Evolutionary conservation across 2,797 vertebrate genomes (phyloP).

Genomic region (Bradypodion pumilum): DNA sequence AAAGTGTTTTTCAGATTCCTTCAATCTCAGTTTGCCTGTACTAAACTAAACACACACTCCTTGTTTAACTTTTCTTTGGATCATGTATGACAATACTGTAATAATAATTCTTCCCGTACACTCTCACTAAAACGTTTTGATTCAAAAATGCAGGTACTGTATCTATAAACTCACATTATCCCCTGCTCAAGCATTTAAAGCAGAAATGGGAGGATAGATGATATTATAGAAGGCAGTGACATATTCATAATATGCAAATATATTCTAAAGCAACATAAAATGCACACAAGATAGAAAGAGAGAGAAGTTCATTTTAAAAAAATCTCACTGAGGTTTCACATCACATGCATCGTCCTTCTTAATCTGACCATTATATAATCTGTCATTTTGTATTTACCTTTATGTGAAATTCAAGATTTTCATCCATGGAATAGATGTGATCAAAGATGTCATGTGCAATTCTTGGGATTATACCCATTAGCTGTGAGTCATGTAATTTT

Average conservation of each 20-base stretch:
- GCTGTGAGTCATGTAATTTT: constrained; percentile 87
- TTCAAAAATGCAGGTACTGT: background rate
- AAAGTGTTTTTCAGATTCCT: background rate
- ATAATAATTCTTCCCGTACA: background rate
- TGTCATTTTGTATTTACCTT: constrained; percentile 78
- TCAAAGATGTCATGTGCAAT: constrained; percentile 94
- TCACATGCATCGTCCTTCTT: background rate
- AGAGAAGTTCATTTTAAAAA: accelerated
- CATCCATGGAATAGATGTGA: constrained; percentile 97
- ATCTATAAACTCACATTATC: background rate
- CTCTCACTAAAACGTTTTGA: background rate
- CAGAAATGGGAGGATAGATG: background rate
- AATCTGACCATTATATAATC: accelerated
- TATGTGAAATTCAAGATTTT: constrained; percentile 97
- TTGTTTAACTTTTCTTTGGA: background rate
- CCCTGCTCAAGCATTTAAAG: background rate
- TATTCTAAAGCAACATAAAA: background rate
- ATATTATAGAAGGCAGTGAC: background rate
- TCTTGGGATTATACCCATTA: constrained; percentile 95
- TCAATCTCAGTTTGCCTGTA: background rate
- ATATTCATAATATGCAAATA: background rate
- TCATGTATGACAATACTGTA: no score
- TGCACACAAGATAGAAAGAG: background rate
- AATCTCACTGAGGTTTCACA: background rate
- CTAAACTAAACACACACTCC: no score